Percentiles rank a stretch among this genome's conserved stretches.
phyloP scores from a whole-genome alignment of 2,888 invertebrate species.

The Leucoma salicis region DNA sequence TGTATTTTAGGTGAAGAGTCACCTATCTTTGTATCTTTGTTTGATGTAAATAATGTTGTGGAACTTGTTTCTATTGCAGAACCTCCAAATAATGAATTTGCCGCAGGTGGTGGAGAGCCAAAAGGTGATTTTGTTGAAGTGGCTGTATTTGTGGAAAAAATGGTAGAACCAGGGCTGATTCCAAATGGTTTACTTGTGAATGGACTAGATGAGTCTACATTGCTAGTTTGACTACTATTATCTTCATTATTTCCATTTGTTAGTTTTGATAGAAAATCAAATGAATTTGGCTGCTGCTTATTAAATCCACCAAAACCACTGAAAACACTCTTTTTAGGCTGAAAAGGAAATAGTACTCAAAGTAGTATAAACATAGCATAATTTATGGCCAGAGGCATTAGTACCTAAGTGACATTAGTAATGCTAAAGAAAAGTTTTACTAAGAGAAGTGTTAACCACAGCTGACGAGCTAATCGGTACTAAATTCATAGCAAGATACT shows the following conservation, averaged over 20 bases:
- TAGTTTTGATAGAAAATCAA: conserved; percentile 83
- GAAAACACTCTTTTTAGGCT: conserved; percentile 83
- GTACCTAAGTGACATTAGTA: too few relatives aligned
- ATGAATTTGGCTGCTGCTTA: conserved; percentile 77
- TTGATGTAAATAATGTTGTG: conserved; percentile 50
- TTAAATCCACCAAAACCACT: conserved; percentile 86
- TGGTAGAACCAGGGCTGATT: conserved; percentile 37
- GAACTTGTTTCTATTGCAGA: conserved; percentile 31
- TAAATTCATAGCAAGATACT: too few relatives aligned
- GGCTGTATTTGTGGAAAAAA: conserved; percentile 44
- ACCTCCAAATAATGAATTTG: conserved; percentile 26
- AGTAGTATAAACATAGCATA: too few relatives aligned
- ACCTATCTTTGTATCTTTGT: conserved; percentile 48
- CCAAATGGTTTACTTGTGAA: conserved; percentile 47
- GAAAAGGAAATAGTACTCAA: conserved; percentile 34
- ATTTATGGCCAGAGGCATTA: too few relatives aligned
- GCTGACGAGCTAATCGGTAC: too few relatives aligned
- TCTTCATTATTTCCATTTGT: conserved; percentile 71
- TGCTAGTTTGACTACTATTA: conserved; percentile 46
- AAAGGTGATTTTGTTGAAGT: conserved; percentile 45
- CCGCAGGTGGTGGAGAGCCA: conserved; percentile 33
- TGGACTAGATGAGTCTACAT: conserved; percentile 43
- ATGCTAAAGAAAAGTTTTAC: too few relatives aligned
- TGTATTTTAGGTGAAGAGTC: conserved; percentile 60
- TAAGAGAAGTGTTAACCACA: too few relatives aligned